phyloP scores from a whole-genome alignment of 2,888 invertebrate species.

The Spodoptera littoralis region DNA sequence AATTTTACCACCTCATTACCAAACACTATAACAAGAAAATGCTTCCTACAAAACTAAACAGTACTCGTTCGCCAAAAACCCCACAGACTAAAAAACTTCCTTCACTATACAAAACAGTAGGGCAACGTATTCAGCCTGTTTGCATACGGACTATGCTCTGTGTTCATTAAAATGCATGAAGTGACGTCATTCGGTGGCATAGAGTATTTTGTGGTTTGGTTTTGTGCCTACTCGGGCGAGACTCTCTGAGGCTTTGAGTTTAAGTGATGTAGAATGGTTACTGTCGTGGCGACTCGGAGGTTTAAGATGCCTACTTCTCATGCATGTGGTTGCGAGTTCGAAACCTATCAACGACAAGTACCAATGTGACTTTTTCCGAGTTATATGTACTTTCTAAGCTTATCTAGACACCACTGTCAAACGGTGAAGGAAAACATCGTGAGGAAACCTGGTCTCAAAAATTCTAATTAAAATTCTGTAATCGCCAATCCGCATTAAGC shows the following conservation, averaged over 20 bases:
- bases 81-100: slow-evolving; percentile 56
- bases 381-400: no score
- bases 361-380: no score
- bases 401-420: no score
- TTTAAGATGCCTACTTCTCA: no score
- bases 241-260: slow-evolving; percentile 26
- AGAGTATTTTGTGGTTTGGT: slow-evolving; percentile 40
- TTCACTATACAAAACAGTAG: slow-evolving; percentile 54
- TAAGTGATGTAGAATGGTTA: no score
- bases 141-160: slow-evolving; percentile 69
- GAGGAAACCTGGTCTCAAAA: no score
- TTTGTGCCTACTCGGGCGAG: slow-evolving; percentile 46
- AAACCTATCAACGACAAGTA: no score
- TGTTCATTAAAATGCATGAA: slow-evolving; percentile 85
- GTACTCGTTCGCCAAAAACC: slow-evolving; percentile 41
- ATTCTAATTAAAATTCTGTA: no score
- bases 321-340: no score
- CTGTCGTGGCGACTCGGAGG: no score
- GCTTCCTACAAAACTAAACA: slow-evolving; percentile 6
- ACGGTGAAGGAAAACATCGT: no score
- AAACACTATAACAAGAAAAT: slow-evolving; percentile 12
- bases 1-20: not conserved
- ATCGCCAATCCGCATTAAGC: no score
- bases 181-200: slow-evolving; percentile 57
- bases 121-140: slow-evolving; percentile 69